A percentile compares a stretch with the other conserved stretches of the same genome.
Evolutionary conservation across 23 tunicate species (phyloP).

Genomic region (Trididemnum nubilum): DNA sequence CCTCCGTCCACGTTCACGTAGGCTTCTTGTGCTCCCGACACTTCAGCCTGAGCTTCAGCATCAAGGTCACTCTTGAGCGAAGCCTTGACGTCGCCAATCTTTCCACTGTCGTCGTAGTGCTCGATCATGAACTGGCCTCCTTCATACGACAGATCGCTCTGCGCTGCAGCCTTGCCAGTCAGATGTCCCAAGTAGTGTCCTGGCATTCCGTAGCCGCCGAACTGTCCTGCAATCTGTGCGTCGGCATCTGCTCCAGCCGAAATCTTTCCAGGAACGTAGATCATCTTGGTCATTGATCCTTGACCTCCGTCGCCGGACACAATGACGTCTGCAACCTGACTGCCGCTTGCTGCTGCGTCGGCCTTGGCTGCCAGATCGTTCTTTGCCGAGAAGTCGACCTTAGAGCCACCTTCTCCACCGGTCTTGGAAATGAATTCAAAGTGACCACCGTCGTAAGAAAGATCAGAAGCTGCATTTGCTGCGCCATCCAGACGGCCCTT

Average conservation of each 20-base stretch:
- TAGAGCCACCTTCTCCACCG: constrained; percentile 2
- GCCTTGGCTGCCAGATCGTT: constrained; percentile 10
- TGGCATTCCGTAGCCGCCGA: constrained; percentile 9
- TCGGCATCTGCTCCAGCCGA: constrained; percentile 4
- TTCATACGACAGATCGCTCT: constrained; percentile 13
- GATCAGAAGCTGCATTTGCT: neutral
- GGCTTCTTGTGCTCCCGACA: constrained; percentile 5
- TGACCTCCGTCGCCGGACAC: neutral
- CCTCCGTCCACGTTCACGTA: constrained; percentile 12
- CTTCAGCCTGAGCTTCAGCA: constrained; percentile 1
- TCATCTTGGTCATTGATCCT: neutral
- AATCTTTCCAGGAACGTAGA: constrained; percentile 15
- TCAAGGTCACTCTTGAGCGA: constrained; percentile 9
- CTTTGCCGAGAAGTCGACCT: constrained; percentile 8
- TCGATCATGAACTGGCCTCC: neutral
- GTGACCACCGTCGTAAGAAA: constrained; percentile 14
- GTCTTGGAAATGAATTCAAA: constrained; percentile 19
- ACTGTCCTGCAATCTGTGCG: neutral
- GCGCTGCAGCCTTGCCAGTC: neutral
- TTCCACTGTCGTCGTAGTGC: constrained; percentile 7
- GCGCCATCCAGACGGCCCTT: neutral
- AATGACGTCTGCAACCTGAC: constrained; percentile 5
- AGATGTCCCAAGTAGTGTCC: constrained; percentile 5
- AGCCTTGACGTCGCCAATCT: constrained; percentile 7
- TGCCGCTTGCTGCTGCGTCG: constrained; percentile 21